phyloP scores from a whole-genome alignment of 2,888 invertebrate genomes.

The Orgyia antiqua region DNA sequence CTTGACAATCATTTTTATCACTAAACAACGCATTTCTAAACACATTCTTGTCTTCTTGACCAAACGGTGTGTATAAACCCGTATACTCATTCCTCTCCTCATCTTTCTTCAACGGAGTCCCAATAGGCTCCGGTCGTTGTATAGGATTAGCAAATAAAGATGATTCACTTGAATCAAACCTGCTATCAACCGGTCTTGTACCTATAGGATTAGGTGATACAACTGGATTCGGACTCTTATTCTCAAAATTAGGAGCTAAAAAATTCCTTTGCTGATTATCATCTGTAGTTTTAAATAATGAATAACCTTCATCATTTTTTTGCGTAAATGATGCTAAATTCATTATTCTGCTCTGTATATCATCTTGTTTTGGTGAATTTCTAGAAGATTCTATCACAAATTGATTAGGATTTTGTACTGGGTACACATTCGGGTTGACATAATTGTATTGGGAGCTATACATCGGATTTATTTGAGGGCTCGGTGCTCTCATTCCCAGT shows the following conservation, averaged over 20 bases:
- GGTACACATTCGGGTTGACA: slow-evolving; percentile 48
- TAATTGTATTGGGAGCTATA: slow-evolving; percentile 52
- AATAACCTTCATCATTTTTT: slow-evolving; percentile 68
- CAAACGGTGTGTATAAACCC: slow-evolving; percentile 54
- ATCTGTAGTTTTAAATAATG: slow-evolving; percentile 55
- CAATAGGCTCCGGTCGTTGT: slow-evolving; percentile 55
- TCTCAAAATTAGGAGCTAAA: slow-evolving; percentile 49
- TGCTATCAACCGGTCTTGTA: slow-evolving; percentile 43
- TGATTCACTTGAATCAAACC: slow-evolving; percentile 41
- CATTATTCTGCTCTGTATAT: slow-evolving; percentile 55
- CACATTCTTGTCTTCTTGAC: slow-evolving; percentile 57
- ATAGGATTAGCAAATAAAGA: slow-evolving; percentile 54
- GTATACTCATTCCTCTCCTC: slow-evolving; percentile 26
- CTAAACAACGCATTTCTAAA: slow-evolving; percentile 62
- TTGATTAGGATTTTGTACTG: slow-evolving; percentile 20
- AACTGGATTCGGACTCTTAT: slow-evolving; percentile 45
- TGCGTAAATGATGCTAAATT: slow-evolving; percentile 68
- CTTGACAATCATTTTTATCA: slow-evolving; percentile 35
- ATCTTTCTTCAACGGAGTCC: slow-evolving; percentile 29
- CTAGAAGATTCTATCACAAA: slow-evolving; percentile 31
- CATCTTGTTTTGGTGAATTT: slow-evolving; percentile 41
- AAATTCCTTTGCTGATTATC: slow-evolving; percentile 51
- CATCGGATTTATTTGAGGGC: slow-evolving; percentile 34
- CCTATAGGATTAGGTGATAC: slow-evolving; percentile 69
- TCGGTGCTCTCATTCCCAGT: slow-evolving; percentile 42